These are phyloP conservation scores for Paradoxurus hermaphroditus DNA, from an alignment of 2,113 vertebrate genomes.

Conservation along the genomic window DNA sequence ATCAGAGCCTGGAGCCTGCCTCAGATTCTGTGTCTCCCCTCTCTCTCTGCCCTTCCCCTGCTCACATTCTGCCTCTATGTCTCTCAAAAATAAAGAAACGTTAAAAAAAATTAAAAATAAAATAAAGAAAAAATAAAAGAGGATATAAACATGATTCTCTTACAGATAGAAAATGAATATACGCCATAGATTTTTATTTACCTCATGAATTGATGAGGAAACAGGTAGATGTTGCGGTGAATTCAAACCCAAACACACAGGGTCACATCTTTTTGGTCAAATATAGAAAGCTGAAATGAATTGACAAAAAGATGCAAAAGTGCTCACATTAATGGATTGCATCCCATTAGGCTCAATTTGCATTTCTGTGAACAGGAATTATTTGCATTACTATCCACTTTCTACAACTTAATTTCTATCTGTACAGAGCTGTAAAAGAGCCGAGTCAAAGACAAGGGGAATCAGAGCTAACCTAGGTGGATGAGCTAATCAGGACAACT, in stretches of 20 bases:
- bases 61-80: no score
- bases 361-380: background rate
- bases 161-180: background rate
- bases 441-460: background rate
- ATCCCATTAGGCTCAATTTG: background rate
- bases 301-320: background rate
- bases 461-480: background rate
- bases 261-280: background rate
- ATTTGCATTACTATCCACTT: background rate
- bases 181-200: background rate
- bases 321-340: background rate
- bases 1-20: no score
- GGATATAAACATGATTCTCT: background rate
- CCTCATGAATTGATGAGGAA: background rate
- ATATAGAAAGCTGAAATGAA: background rate
- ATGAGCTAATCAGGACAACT: background rate
- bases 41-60: no score
- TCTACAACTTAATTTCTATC: background rate
- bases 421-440: background rate
- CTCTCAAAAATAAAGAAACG: no score
- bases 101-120: no score
- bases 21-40: no score
- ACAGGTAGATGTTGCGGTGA: background rate
- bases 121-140: no score
- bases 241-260: background rate